phyloP scores from a whole-genome alignment of 2,113 vertebrate genomes.

The Nannospalax galili region DNA sequence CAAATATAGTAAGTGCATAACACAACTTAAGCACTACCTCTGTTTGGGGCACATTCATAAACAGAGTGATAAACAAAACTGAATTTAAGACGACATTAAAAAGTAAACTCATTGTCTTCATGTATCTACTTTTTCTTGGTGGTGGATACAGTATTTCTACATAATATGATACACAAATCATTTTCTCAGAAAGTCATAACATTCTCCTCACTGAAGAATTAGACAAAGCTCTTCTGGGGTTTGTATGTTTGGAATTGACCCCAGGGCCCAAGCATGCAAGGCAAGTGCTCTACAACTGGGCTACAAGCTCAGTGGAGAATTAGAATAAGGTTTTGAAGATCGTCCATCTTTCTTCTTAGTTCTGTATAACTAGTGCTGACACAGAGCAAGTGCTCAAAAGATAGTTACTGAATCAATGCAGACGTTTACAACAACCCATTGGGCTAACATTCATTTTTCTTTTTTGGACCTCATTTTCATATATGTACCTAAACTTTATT shows the following conservation, averaged over 20 bases:
- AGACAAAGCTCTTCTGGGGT: background rate
- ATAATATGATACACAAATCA: background rate
- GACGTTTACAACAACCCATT: background rate
- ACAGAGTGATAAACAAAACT: background rate
- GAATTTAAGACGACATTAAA: background rate
- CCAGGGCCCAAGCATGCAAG: background rate
- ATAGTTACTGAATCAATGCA: rapidly evolving
- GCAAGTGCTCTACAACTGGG: background rate
- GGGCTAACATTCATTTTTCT: background rate
- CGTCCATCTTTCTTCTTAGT: background rate
- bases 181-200: background rate
- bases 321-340: background rate
- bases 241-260: background rate
- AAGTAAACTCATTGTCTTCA: background rate
- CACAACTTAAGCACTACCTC: background rate
- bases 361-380: background rate
- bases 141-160: background rate
- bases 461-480: background rate
- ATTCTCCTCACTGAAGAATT: background rate
- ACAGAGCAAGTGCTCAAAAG: background rate
- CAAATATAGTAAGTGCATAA: background rate
- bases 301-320: background rate
- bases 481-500: background rate
- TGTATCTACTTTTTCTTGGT: background rate
- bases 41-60: background rate